phyloP scores from a whole-genome alignment of 2,797 vertebrate species.

The Schizopygopsis malacanthus region DNA sequence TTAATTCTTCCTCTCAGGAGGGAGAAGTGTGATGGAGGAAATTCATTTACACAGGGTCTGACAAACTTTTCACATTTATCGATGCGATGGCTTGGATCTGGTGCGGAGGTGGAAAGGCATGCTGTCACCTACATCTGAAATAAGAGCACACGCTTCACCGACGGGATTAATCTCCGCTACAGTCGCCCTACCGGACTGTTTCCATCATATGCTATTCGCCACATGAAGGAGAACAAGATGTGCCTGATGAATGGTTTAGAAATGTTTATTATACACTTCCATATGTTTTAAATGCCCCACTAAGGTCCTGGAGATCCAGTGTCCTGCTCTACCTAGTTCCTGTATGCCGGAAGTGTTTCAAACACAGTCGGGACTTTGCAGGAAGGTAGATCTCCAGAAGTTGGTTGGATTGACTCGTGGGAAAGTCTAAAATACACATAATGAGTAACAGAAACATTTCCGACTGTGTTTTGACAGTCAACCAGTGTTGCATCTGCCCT shows the following conservation, averaged over 20 bases:
- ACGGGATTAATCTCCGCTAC: constrained; percentile 36
- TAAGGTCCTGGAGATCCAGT: constrained; percentile 5
- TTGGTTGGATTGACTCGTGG: constrained; percentile 60
- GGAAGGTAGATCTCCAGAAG: background rate
- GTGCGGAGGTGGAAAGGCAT: background rate
- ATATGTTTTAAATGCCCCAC: constrained; percentile 57
- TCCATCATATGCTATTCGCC: background rate
- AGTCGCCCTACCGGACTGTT: constrained; percentile 16
- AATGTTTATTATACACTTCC: constrained; percentile 65
- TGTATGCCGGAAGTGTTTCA: background rate
- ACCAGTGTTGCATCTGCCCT: constrained; percentile 76
- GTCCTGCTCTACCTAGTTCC: background rate
- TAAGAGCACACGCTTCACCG: constrained; percentile 25
- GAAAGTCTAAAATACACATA: constrained; percentile 34
- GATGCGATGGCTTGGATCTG: background rate
- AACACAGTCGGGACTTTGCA: background rate
- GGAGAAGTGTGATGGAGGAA: constrained; percentile 12
- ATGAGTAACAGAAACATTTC: constrained; percentile 54
- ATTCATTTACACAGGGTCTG: constrained; percentile 35
- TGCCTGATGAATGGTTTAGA: constrained; percentile 83
- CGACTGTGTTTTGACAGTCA: constrained; percentile 73
- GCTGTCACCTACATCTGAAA: constrained; percentile 13
- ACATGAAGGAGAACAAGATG: constrained; percentile 70
- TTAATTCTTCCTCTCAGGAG: background rate
- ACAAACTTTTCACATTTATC: constrained; percentile 25